These are phyloP conservation scores for Cyanoliseus patagonus DNA, from an alignment of 2,113 vertebrate genomes.

Conservation along the genomic window DNA sequence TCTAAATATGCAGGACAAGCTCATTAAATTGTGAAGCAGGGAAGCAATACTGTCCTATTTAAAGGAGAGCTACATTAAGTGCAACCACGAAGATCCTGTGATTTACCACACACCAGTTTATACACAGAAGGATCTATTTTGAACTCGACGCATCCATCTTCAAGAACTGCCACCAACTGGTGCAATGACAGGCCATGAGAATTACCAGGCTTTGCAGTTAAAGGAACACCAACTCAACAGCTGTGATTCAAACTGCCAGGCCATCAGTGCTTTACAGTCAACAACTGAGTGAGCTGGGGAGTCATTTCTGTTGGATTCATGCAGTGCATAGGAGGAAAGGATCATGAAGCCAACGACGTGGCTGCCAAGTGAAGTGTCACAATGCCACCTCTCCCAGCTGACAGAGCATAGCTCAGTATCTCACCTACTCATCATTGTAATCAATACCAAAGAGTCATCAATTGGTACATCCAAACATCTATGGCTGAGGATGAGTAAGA, in stretches of 20 bases:
- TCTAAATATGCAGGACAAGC: not conserved
- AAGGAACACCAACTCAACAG: constrained; percentile 63
- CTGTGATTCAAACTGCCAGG: constrained; percentile 21
- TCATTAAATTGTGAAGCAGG: not conserved
- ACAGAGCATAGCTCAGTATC: not conserved
- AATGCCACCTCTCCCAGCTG: not conserved
- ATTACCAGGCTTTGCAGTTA: constrained; percentile 27
- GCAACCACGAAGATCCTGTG: constrained; percentile 44
- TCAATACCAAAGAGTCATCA: not conserved
- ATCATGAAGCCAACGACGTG: not conserved
- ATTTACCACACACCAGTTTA: not conserved
- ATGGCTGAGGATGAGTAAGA: not conserved
- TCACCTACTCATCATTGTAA: not conserved
- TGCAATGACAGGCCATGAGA: constrained; percentile 39
- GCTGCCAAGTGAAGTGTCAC: not conserved
- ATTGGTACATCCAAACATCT: not conserved
- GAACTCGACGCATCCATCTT: not conserved
- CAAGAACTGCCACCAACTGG: constrained; percentile 25
- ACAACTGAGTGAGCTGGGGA: not conserved
- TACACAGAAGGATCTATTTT: constrained; percentile 50
- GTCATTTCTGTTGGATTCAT: not conserved
- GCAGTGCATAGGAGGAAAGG: not conserved
- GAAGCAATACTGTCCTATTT: not conserved
- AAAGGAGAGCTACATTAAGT: constrained; percentile 10
- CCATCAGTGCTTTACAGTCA: not conserved